These are phyloP conservation scores for Luehdorfia chinensis DNA, from an alignment of 1,140 invertebrate species.

Conservation along the genomic window DNA sequence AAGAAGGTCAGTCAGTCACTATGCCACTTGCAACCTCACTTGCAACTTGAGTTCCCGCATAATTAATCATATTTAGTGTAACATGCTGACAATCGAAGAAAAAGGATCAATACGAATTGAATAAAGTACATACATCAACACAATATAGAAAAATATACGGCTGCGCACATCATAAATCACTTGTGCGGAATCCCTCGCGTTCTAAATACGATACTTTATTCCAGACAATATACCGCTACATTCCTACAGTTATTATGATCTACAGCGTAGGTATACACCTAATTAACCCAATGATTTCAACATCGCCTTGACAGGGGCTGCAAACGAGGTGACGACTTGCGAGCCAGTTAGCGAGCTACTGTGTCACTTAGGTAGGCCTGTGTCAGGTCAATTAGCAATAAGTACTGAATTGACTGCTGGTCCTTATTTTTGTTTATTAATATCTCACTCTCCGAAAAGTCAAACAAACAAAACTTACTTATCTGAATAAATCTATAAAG, in stretches of 20 bases:
- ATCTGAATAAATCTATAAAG: not conserved
- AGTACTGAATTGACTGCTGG: constrained; percentile 19
- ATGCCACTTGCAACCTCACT: too few species aligned
- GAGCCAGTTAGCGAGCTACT: constrained; percentile 11
- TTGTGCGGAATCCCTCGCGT: not conserved
- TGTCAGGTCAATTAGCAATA: constrained; percentile 40
- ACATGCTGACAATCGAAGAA: too few species aligned
- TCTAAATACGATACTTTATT: constrained; percentile 5
- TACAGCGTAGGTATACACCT: constrained; percentile 1
- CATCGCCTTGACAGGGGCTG: not conserved
- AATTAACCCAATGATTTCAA: constrained; percentile 21
- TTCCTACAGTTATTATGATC: constrained; percentile 2
- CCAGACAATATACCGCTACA: constrained; percentile 9
- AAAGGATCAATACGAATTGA: too few species aligned
- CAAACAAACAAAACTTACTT: not conserved
- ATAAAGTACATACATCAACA: too few species aligned
- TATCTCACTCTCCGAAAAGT: too few species aligned
- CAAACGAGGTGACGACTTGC: too few species aligned
- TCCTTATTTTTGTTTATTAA: not conserved
- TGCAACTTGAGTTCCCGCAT: too few species aligned
- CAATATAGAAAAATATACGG: too few species aligned
- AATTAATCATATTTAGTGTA: too few species aligned
- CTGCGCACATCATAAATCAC: not conserved
- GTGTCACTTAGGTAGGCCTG: constrained; percentile 23
- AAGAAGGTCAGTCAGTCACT: too few species aligned